A percentile compares a stretch with the other conserved stretches of the same genome.
These are phyloP conservation scores for Balearica regulorum DNA, from an alignment of 2,797 vertebrate genomes.

Conservation along the genomic window DNA sequence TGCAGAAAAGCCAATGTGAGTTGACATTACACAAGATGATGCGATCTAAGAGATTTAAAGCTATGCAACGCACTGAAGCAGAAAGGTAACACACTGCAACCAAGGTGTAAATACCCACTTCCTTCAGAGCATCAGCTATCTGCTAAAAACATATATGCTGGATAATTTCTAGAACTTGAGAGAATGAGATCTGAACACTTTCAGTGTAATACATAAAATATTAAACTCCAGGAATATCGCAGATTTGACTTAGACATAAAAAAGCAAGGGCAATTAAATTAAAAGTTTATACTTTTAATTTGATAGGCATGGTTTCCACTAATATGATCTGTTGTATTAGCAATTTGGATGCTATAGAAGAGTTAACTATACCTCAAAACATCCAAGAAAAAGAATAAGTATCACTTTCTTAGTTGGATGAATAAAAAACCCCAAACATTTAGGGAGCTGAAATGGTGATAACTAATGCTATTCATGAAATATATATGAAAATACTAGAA, in stretches of 20 bases:
- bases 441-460: neutral
- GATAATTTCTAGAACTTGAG: neutral
- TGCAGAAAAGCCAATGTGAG: constrained; percentile 50
- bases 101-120: constrained; percentile 42
- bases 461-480: neutral
- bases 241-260: neutral
- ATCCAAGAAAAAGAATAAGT: neutral
- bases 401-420: neutral
- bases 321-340: neutral
- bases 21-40: constrained; percentile 65
- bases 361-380: neutral
- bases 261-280: neutral
- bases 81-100: constrained; percentile 47
- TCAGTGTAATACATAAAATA: neutral
- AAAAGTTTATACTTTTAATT: neutral
- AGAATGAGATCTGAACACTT: neutral
- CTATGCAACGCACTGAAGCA: constrained; percentile 6
- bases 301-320: neutral
- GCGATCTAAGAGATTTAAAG: constrained; percentile 48
- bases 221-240: neutral
- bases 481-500: neutral
- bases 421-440: neutral
- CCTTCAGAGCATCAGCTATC: constrained; percentile 4
- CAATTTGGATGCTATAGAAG: neutral
- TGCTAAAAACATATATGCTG: neutral